Evolutionary conservation across 2,797 vertebrate genomes (phyloP).

Genomic region (Pteronotus mesoamericanus): DNA sequence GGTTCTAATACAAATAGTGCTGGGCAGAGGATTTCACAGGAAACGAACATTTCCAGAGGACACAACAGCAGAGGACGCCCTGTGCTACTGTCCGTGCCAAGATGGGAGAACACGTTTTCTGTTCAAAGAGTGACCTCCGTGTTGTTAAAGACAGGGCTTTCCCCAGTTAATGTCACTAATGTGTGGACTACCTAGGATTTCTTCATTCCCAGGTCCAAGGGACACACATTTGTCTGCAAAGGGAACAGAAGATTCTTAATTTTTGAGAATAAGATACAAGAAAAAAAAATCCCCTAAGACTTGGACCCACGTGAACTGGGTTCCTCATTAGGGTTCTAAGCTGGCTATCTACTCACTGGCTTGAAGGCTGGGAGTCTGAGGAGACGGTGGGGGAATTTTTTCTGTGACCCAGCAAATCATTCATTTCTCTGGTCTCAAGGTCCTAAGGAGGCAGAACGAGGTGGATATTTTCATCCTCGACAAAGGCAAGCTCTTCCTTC

Average conservation of each 20-base stretch:
- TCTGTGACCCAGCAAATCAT: not conserved
- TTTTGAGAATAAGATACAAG: not conserved
- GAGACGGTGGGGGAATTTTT: not conserved
- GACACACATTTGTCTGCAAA: not conserved
- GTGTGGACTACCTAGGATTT: not conserved
- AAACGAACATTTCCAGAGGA: not conserved
- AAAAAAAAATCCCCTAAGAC: not conserved
- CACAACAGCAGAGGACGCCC: not conserved
- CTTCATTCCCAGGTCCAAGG: not conserved
- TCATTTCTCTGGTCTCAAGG: not conserved
- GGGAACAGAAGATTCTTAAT: not conserved
- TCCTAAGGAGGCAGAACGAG: not conserved
- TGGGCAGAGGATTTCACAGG: not conserved
- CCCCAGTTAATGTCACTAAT: not conserved
- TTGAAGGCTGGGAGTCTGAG: not conserved
- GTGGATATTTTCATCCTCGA: not conserved
- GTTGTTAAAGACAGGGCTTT: not conserved
- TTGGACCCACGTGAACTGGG: not conserved
- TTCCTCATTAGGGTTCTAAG: not conserved
- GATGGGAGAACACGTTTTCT: accelerated
- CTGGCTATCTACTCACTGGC: no score
- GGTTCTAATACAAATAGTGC: not conserved
- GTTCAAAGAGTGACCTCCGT: not conserved
- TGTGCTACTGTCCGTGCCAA: accelerated
- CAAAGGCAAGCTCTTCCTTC: not conserved